Conservation (phyloP, 2,888 invertebrate genomes). For the Leptopterna dolabrata region DNA sequence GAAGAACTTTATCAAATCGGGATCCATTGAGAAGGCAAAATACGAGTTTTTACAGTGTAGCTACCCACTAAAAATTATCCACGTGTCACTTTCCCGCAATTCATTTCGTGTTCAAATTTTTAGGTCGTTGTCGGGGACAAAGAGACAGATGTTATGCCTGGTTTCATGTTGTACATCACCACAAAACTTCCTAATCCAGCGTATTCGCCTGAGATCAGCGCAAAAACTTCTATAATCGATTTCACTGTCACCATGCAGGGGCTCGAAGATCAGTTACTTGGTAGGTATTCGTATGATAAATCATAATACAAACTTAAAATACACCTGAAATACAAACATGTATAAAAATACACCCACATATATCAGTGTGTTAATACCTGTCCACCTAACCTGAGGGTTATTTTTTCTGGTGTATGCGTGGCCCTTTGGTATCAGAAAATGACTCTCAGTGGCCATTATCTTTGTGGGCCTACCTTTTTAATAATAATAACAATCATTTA, state of each 20-base stretch:
- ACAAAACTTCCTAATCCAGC: constrained; percentile 96
- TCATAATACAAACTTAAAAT: background rate
- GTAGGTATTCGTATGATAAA: constrained; percentile 62
- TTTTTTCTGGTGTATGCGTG: too few species aligned
- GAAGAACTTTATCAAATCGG: constrained; percentile 97
- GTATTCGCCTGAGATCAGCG: constrained; percentile 96
- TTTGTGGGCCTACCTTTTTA: too few species aligned
- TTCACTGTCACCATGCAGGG: constrained; percentile 98
- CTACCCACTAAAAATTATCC: background rate
- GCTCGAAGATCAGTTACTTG: constrained; percentile 92
- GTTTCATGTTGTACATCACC: constrained; percentile 94
- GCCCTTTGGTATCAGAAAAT: too few species aligned
- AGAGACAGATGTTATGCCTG: constrained; percentile 96
- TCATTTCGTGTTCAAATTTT: background rate
- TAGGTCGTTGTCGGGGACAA: constrained; percentile 91
- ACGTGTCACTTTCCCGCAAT: background rate
- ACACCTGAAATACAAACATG: too few species aligned
- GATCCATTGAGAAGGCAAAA: constrained; percentile 86
- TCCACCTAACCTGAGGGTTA: too few species aligned
- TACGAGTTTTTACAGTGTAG: background rate
- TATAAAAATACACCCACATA: too few species aligned
- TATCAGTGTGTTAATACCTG: too few species aligned
- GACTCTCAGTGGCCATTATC: too few species aligned
- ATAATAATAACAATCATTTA: too few species aligned
- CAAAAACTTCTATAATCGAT: constrained; percentile 96